Conservation (phyloP, 2,797 vertebrate species). For the Falco columbarius region DNA sequence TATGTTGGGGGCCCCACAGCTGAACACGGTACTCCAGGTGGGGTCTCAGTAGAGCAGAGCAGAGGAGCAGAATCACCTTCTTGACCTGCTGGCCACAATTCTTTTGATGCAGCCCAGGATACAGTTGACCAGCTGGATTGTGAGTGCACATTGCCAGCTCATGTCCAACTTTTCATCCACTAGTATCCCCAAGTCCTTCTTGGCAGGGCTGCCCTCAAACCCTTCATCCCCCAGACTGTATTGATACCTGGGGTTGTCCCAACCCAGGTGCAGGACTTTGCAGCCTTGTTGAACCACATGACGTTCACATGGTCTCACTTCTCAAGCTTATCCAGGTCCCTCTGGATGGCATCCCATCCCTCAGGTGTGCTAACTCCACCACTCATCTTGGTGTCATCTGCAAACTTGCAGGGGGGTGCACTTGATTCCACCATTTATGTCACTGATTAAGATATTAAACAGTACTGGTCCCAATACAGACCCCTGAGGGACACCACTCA, state of each 20-base stretch:
- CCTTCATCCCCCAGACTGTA: background rate
- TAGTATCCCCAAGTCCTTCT: background rate
- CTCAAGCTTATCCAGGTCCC: background rate
- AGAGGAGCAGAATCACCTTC: background rate
- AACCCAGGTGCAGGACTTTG: background rate
- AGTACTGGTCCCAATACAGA: background rate
- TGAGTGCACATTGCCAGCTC: background rate
- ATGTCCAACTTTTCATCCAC: background rate
- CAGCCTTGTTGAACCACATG: background rate
- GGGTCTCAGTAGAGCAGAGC: background rate
- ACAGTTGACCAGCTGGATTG: background rate
- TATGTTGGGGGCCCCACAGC: background rate
- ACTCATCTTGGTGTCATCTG: background rate
- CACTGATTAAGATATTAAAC: background rate
- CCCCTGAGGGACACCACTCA: background rate
- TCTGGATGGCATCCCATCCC: background rate
- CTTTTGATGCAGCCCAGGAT: background rate
- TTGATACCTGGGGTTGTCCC: accelerated
- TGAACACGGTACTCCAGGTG: background rate
- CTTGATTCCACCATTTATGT: background rate
- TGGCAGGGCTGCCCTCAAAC: background rate
- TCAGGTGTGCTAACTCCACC: accelerated
- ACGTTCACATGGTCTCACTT: background rate
- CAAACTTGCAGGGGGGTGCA: background rate
- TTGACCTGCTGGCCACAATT: accelerated